Percentiles rank a stretch among this genome's conserved stretches.
Conservation (phyloP, 2,888 invertebrate genomes). For the Eilema depressum region DNA sequence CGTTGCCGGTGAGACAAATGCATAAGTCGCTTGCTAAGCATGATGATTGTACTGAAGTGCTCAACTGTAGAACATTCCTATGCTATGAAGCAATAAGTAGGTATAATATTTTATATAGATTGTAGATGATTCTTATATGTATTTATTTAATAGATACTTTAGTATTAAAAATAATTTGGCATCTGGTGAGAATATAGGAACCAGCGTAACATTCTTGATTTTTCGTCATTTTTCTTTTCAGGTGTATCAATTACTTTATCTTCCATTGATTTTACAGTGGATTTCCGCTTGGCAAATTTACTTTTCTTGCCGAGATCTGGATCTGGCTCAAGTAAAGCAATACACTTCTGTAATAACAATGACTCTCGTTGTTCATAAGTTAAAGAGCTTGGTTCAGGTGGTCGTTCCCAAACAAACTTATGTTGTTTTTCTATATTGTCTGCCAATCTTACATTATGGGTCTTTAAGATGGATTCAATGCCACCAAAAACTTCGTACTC, state of each 20-base stretch:
- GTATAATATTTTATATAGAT: too few relatives aligned
- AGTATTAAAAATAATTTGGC: slow-evolving; percentile 30
- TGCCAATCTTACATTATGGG: slow-evolving; percentile 69
- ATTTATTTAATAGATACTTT: slow-evolving; percentile 9
- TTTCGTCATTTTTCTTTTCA: slow-evolving; percentile 3
- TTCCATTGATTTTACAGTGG: background rate
- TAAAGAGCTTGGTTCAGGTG: slow-evolving; percentile 45
- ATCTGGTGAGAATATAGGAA: slow-evolving; percentile 51
- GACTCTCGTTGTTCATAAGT: slow-evolving; percentile 61
- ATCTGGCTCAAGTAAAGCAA: slow-evolving; percentile 62
- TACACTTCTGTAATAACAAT: slow-evolving; percentile 61
- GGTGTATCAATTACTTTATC: slow-evolving; percentile 28
- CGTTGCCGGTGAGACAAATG: too few relatives aligned
- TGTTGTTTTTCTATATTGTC: slow-evolving; percentile 63
- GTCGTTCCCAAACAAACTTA: slow-evolving; percentile 61
- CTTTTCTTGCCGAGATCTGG: slow-evolving; percentile 24
- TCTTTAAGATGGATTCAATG: slow-evolving; percentile 69
- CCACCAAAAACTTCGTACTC: slow-evolving; percentile 64
- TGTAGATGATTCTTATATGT: too few relatives aligned
- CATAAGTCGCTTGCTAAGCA: too few relatives aligned
- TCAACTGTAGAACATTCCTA: too few relatives aligned
- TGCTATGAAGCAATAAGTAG: too few relatives aligned
- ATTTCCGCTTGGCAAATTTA: background rate
- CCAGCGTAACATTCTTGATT: slow-evolving; percentile 55
- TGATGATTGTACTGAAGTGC: too few relatives aligned